A percentile compares a stretch with the other conserved stretches of the same genome.
Conservation (phyloP, 2,888 invertebrate genomes). For the Chalcis sispes region DNA sequence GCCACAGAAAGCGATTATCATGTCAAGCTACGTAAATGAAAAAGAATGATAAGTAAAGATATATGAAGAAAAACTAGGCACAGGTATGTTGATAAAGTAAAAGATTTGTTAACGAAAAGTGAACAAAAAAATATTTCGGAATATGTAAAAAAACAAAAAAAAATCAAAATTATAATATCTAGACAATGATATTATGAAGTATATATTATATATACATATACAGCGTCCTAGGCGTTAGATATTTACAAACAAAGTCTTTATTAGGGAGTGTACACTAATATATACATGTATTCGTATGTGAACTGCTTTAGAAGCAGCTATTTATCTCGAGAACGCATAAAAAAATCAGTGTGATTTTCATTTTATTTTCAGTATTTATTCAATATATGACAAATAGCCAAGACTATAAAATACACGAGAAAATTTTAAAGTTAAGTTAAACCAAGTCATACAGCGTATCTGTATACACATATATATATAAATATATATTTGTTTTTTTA, state of each 20-base stretch:
- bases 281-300: slow-evolving; percentile 42
- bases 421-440: slow-evolving; percentile 12
- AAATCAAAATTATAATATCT: slow-evolving; percentile 52
- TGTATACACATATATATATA: neutral
- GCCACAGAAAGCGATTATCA: neutral
- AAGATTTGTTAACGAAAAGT: neutral
- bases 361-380: slow-evolving; percentile 22
- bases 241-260: slow-evolving; percentile 47
- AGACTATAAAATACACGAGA: neutral
- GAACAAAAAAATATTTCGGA: slow-evolving; percentile 6
- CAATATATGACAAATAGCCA: slow-evolving; percentile 13
- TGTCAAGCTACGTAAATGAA: slow-evolving; percentile 26
- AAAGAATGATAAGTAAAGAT: slow-evolving; percentile 16
- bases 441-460: neutral
- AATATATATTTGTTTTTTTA: neutral
- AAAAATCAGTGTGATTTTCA: slow-evolving; percentile 37
- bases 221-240: slow-evolving; percentile 47
- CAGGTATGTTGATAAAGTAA: slow-evolving; percentile 15
- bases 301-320: slow-evolving; percentile 33
- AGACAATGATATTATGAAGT: slow-evolving; percentile 23
- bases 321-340: slow-evolving; percentile 43
- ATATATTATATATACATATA: slow-evolving; percentile 42
- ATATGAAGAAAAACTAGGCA: slow-evolving; percentile 20
- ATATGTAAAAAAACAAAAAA: slow-evolving; percentile 44
- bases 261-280: slow-evolving; percentile 49